A percentile compares a stretch with the other conserved stretches of the same genome.
These are phyloP conservation scores for Bombyx mandarina DNA, from an alignment of 1,140 invertebrate species.

Conservation along the genomic window DNA sequence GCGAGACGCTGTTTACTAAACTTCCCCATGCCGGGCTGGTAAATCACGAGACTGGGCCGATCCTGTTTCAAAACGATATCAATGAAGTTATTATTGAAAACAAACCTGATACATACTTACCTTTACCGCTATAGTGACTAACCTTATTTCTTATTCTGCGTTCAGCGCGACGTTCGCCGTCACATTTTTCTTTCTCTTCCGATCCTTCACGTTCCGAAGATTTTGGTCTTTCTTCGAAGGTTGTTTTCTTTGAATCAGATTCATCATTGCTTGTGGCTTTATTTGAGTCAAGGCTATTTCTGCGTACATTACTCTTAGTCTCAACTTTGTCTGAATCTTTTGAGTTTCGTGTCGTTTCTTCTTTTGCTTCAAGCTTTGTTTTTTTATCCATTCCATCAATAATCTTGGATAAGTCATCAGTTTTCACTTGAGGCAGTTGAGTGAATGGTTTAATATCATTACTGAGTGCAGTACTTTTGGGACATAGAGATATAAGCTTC, in stretches of 20 bases:
- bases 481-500: slow-evolving; percentile 49
- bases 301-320: slow-evolving; percentile 28
- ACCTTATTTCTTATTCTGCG: slow-evolving; percentile 79
- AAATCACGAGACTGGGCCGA: slow-evolving; percentile 80
- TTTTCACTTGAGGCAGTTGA: slow-evolving; percentile 63
- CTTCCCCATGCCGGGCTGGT: slow-evolving; percentile 81
- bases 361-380: slow-evolving; percentile 38
- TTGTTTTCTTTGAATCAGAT: slow-evolving; percentile 70
- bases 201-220: slow-evolving; percentile 66
- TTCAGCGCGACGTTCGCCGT: slow-evolving; percentile 73
- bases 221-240: slow-evolving; percentile 71
- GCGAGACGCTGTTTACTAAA: slow-evolving; percentile 78
- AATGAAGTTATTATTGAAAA: neutral
- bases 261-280: slow-evolving; percentile 61
- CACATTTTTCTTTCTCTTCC: slow-evolving; percentile 71
- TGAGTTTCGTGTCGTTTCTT: slow-evolving; percentile 15
- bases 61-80: slow-evolving; percentile 60
- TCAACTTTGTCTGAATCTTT: slow-evolving; percentile 21
- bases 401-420: slow-evolving; percentile 58
- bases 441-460: slow-evolving; percentile 69
- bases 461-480: slow-evolving; percentile 45
- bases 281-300: slow-evolving; percentile 72
- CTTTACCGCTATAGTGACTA: slow-evolving; percentile 2
- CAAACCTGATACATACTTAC: neutral
- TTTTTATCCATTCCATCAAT: slow-evolving; percentile 62